These are phyloP conservation scores for Phymatocera aterrima DNA, from an alignment of 2,888 invertebrate genomes.

Conservation along the genomic window DNA sequence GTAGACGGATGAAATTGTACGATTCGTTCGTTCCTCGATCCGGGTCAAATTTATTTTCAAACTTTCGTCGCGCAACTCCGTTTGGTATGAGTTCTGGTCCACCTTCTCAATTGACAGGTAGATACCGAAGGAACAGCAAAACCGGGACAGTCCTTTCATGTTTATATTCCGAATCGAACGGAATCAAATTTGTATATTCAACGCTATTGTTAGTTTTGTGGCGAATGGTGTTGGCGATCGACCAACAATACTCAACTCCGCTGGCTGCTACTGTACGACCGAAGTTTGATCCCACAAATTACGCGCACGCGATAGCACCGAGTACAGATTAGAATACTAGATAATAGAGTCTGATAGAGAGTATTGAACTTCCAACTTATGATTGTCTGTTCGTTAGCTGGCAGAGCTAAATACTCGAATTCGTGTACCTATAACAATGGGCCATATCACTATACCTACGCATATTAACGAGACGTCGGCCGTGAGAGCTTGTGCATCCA, in stretches of 20 bases:
- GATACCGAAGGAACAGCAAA: background rate
- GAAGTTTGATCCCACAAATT: conserved; percentile 11
- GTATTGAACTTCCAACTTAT: conserved; percentile 29
- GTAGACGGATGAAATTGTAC: background rate
- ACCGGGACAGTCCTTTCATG: background rate
- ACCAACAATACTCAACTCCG: background rate
- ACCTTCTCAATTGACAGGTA: background rate
- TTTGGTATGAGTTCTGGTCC: background rate
- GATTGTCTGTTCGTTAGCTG: background rate
- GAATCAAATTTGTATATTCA: background rate
- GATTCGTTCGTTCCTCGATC: background rate
- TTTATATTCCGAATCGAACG: background rate
- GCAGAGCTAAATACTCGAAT: background rate
- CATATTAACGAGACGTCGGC: background rate
- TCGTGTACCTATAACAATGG: background rate
- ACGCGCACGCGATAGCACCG: background rate
- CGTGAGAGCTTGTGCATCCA: too few relatives aligned
- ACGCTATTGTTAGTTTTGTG: conserved; percentile 11
- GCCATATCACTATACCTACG: background rate
- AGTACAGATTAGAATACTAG: conserved; percentile 24
- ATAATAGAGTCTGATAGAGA: background rate
- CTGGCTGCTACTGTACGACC: background rate
- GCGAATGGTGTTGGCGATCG: conserved; percentile 1
- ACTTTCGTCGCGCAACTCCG: background rate
- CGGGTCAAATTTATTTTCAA: background rate